phyloP scores from a whole-genome alignment of 2,113 vertebrate genomes.

The Poeciliopsis prolifica region DNA sequence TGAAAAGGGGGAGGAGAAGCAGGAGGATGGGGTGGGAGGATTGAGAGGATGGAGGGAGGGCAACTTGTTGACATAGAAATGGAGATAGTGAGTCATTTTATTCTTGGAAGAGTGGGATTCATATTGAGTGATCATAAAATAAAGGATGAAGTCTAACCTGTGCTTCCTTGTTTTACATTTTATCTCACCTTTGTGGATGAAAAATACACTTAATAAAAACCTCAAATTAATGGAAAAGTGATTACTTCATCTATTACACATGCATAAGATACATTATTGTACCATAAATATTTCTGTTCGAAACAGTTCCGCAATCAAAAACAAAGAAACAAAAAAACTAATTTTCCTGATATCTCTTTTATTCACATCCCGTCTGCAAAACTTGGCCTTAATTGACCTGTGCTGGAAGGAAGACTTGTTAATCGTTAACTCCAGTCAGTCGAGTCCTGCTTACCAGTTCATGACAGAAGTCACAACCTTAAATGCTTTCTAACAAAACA shows the following conservation, averaged over 20 bases:
- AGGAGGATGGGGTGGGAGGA: conserved; percentile 22
- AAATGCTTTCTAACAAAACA: conserved; percentile 27
- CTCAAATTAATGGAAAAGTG: conserved; percentile 6
- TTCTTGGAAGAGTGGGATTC: background rate
- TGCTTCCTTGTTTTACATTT: background rate
- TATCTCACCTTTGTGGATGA: background rate
- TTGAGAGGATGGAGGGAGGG: conserved; percentile 38
- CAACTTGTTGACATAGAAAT: conserved; percentile 72
- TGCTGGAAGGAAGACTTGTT: conserved; percentile 38
- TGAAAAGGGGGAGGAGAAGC: conserved; percentile 54
- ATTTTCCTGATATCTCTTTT: conserved; percentile 26
- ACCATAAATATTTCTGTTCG: conserved; percentile 35
- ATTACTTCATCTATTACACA: conserved; percentile 12
- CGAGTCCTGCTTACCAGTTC: conserved; percentile 46
- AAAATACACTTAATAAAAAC: background rate
- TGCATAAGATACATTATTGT: conserved; percentile 5
- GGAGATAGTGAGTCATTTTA: conserved; percentile 27
- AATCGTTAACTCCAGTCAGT: conserved; percentile 47
- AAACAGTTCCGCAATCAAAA: background rate
- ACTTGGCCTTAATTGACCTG: conserved; percentile 46
- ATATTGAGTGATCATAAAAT: background rate
- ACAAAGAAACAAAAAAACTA: no score
- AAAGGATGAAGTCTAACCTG: background rate
- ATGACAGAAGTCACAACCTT: conserved; percentile 38
- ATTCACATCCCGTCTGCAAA: conserved; percentile 45